Evolutionary conservation across 2,797 vertebrate species (phyloP).

Genomic region (Labroides dimidiatus): DNA sequence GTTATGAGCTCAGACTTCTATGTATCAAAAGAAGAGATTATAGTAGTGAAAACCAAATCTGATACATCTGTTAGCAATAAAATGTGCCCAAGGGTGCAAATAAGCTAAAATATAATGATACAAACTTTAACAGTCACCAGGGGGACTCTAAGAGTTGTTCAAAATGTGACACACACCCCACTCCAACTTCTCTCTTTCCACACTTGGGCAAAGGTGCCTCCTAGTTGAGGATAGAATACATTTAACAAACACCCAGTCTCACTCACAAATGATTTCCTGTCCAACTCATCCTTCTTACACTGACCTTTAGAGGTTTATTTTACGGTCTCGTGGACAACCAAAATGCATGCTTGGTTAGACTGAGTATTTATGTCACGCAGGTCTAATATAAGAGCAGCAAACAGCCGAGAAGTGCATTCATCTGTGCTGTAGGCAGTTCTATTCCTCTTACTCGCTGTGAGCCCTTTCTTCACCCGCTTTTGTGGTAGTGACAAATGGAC

Average conservation of each 20-base stretch:
- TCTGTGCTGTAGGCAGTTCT: conserved; percentile 1
- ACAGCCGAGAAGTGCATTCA: conserved; percentile 9
- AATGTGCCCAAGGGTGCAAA: conserved; percentile 8
- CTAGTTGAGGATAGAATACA: conserved; percentile 25
- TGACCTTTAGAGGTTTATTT: conserved; percentile 54
- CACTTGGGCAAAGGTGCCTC: conserved; percentile 25
- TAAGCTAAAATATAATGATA: conserved; percentile 13
- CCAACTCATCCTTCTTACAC: conserved; percentile 31
- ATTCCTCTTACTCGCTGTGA: not conserved
- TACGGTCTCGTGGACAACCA: not conserved
- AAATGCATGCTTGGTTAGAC: conserved; percentile 10
- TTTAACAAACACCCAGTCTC: conserved; percentile 37
- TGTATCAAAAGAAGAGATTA: not conserved
- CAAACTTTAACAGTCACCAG: conserved; percentile 3
- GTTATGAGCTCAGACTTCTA: conserved; percentile 3
- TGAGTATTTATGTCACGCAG: conserved; percentile 34
- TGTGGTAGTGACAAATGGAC: not conserved
- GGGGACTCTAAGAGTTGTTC: conserved; percentile 16
- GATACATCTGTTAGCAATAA: not conserved
- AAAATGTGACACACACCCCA: conserved; percentile 24
- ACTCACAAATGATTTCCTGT: conserved; percentile 30
- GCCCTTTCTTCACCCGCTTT: not conserved
- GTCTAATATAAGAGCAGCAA: conserved; percentile 33
- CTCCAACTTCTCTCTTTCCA: conserved; percentile 28
- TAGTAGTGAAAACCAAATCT: not conserved